Evolutionary conservation across 2,113 vertebrate species (phyloP).

Genomic region (Phalacrocorax aristotelis): DNA sequence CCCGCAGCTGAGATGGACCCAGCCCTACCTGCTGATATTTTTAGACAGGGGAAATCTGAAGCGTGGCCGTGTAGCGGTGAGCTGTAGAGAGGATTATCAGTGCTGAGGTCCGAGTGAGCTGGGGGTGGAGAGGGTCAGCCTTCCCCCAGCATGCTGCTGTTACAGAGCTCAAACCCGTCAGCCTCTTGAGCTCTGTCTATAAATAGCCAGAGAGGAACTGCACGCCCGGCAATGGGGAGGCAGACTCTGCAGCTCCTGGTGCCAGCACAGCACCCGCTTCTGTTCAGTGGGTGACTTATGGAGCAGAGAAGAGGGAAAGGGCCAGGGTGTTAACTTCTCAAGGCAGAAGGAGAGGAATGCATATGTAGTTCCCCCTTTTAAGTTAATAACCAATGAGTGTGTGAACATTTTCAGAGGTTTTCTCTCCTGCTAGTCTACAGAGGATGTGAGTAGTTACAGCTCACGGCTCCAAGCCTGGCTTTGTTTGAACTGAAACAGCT

Average conservation of each 20-base stretch:
- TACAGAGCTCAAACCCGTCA: neutral
- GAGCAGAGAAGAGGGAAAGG: neutral
- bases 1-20: neutral
- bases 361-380: neutral
- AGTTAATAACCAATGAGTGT: neutral
- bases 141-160: neutral
- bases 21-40: neutral
- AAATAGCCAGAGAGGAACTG: neutral
- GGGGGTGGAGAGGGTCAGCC: neutral
- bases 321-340: too few relatives aligned
- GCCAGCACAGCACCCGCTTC: neutral
- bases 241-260: neutral
- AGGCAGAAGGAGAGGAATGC: neutral
- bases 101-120: neutral
- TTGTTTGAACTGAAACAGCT: neutral
- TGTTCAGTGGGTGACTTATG: rapidly evolving
- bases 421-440: neutral
- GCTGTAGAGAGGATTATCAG: rapidly evolving
- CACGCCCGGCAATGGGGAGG: neutral
- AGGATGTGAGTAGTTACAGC: neutral
- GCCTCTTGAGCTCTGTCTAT: neutral
- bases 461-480: neutral
- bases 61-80: neutral
- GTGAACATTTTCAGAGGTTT: neutral
- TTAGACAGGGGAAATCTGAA: neutral